Conservation (phyloP, 2,888 invertebrate species). For the Branchellion lobata region DNA sequence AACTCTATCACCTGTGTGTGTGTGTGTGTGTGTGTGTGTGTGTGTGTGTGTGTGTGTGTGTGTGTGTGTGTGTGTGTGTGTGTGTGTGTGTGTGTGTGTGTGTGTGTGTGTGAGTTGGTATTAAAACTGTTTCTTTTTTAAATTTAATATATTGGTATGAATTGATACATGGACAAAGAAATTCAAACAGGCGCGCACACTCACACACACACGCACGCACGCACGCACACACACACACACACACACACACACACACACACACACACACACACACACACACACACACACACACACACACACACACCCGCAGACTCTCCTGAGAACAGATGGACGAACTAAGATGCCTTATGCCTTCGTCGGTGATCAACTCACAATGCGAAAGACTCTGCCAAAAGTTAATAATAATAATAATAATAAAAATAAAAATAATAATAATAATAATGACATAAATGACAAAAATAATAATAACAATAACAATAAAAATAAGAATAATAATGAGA, state of each 20-base stretch:
- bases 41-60: neutral
- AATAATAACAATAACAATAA: neutral
- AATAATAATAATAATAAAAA: neutral
- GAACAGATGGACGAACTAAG: conserved; percentile 88
- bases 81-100: too few relatives aligned
- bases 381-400: conserved; percentile 73
- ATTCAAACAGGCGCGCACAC: neutral
- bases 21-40: neutral
- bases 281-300: neutral
- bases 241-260: conserved; percentile 36
- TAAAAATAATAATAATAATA: conserved; percentile 4
- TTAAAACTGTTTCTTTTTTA: too few relatives aligned
- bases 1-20: conserved; percentile 74
- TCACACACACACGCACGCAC: conserved; percentile 15
- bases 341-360: conserved; percentile 95
- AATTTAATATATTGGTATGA: too few relatives aligned
- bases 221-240: conserved; percentile 33
- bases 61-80: too few relatives aligned
- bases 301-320: conserved; percentile 70
- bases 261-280: conserved; percentile 31
- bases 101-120: too few relatives aligned
- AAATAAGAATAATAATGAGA: neutral
- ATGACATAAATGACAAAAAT: neutral
- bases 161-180: too few relatives aligned
- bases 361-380: conserved; percentile 97